phyloP scores from a whole-genome alignment of 2,113 vertebrate species.

The Rissa tridactyla region DNA sequence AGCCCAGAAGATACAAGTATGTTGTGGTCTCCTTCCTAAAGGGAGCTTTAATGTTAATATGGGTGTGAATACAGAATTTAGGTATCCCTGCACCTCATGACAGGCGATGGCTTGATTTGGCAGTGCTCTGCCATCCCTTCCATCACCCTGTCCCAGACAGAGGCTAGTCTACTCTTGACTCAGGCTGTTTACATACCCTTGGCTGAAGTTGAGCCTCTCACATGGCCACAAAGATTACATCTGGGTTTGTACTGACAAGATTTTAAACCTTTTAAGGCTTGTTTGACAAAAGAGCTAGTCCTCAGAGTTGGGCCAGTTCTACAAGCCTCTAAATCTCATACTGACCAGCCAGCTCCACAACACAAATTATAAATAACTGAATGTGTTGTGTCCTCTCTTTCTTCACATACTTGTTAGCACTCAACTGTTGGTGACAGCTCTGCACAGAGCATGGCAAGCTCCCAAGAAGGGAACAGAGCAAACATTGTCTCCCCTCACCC shows the following conservation, averaged over 20 bases:
- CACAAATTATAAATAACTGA: neutral
- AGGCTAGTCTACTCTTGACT: neutral
- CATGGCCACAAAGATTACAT: too few relatives aligned
- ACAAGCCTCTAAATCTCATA: neutral
- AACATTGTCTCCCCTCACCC: too few relatives aligned
- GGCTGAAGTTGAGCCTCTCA: neutral
- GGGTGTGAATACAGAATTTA: neutral
- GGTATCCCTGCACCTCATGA: neutral
- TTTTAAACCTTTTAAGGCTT: neutral
- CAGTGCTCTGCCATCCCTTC: neutral
- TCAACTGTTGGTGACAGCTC: neutral
- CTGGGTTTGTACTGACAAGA: too few relatives aligned
- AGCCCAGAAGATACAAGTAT: neutral
- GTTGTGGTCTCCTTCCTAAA: neutral
- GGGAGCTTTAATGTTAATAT: neutral
- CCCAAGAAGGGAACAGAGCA: too few relatives aligned
- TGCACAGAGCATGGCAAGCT: too few relatives aligned
- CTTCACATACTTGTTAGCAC: neutral
- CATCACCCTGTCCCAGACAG: neutral
- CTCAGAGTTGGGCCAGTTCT: neutral
- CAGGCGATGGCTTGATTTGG: neutral
- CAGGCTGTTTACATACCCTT: neutral
- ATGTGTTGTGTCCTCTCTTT: neutral
- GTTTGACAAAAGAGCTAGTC: neutral
- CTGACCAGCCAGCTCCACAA: neutral